These are phyloP conservation scores for Synanthedon myopaeformis DNA, from an alignment of 2,888 invertebrate genomes.

Conservation along the genomic window DNA sequence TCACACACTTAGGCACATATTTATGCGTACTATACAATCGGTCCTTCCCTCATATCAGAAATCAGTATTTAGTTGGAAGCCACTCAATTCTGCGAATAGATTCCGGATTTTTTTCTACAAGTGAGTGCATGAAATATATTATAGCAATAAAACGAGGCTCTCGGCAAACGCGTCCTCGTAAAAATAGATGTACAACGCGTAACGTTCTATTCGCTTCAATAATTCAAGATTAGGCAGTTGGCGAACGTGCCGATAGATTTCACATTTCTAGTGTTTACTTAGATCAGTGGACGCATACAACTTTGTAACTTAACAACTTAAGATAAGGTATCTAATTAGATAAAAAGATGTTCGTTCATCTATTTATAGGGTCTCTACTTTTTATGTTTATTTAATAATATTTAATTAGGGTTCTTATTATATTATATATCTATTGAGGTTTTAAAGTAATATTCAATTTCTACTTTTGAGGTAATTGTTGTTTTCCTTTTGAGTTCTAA, in stretches of 20 bases:
- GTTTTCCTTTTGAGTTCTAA: too few relatives aligned
- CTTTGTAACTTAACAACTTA: slow-evolving; percentile 1
- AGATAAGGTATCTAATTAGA: not conserved
- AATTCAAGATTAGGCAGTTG: slow-evolving; percentile 54
- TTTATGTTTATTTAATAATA: too few relatives aligned
- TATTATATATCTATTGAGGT: too few relatives aligned
- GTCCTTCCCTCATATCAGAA: slow-evolving; percentile 32
- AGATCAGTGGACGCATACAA: slow-evolving; percentile 7
- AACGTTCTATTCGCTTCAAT: slow-evolving; percentile 51
- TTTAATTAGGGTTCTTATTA: too few relatives aligned
- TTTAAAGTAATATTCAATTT: too few relatives aligned
- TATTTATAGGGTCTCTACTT: too few relatives aligned
- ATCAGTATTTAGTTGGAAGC: slow-evolving; percentile 44
- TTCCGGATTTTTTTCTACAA: slow-evolving; percentile 39
- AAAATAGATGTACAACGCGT: slow-evolving; percentile 55
- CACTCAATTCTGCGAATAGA: slow-evolving; percentile 46
- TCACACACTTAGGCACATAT: slow-evolving; percentile 32
- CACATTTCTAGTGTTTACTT: slow-evolving; percentile 31
- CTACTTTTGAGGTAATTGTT: too few relatives aligned
- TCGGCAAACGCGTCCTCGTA: slow-evolving; percentile 37
- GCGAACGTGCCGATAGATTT: slow-evolving; percentile 23
- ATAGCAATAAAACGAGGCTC: slow-evolving; percentile 55
- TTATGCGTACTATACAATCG: slow-evolving; percentile 28
- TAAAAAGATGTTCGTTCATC: not conserved
- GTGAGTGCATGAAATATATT: slow-evolving; percentile 52